phyloP scores from a whole-genome alignment of 2,888 invertebrate genomes.

The Embidobia sp. region DNA sequence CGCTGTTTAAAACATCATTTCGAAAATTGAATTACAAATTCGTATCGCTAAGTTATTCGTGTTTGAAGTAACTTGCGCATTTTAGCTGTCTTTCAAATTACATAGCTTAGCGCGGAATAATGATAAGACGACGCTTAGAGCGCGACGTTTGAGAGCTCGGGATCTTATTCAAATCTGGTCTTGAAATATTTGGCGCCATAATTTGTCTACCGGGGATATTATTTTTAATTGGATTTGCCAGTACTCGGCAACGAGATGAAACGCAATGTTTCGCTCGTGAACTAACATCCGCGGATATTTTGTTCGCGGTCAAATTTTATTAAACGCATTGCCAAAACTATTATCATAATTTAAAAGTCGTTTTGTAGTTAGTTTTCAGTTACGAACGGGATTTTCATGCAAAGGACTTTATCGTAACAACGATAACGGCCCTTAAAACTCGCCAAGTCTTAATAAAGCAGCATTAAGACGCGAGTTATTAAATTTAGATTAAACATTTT shows the following conservation, averaged over 20 bases:
- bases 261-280: not conserved
- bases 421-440: not conserved
- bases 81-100: slow-evolving; percentile 38
- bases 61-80: slow-evolving; percentile 39
- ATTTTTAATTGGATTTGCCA: slow-evolving; percentile 43
- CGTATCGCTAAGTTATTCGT: slow-evolving; percentile 35
- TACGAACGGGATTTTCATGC: slow-evolving; percentile 23
- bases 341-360: slow-evolving; percentile 18
- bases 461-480: too few relatives aligned
- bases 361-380: slow-evolving; percentile 14
- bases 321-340: slow-evolving; percentile 7
- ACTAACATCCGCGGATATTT: slow-evolving; percentile 3
- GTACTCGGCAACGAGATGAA: not conserved
- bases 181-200: slow-evolving; percentile 39
- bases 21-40: slow-evolving; percentile 49
- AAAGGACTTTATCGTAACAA: slow-evolving; percentile 2
- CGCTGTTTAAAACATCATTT: slow-evolving; percentile 34
- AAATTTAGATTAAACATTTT: too few relatives aligned
- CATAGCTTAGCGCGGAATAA: slow-evolving; percentile 39
- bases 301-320: slow-evolving; percentile 10
- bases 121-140: slow-evolving; percentile 30
- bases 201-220: slow-evolving; percentile 27
- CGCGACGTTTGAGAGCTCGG: slow-evolving; percentile 11
- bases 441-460: not conserved
- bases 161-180: slow-evolving; percentile 48